Evolutionary conservation across 2,797 vertebrate species (phyloP).

Genomic region (Melanotaenia pygmaea): DNA sequence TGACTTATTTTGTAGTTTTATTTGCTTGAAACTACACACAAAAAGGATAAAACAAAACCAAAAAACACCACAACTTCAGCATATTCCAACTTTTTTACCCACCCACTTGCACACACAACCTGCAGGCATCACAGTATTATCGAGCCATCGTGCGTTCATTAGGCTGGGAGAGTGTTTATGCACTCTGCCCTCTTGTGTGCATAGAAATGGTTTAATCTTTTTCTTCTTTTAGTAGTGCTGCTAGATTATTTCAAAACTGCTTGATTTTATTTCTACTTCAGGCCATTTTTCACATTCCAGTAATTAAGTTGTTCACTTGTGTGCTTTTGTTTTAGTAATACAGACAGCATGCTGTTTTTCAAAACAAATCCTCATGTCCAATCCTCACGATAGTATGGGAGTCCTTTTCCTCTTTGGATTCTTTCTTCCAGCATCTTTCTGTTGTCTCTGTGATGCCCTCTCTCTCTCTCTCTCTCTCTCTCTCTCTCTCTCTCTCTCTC

Average conservation of each 20-base stretch:
- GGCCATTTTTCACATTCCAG: slow-evolving; percentile 47
- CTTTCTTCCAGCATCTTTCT: slow-evolving; percentile 51
- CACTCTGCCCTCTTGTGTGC: slow-evolving; percentile 52
- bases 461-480: slow-evolving; percentile 4
- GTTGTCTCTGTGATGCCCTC: slow-evolving; percentile 45
- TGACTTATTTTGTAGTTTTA: slow-evolving; percentile 46
- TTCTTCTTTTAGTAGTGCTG: slow-evolving; percentile 9
- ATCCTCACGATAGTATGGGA: background rate
- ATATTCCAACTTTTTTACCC: slow-evolving; percentile 18
- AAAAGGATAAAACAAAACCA: background rate
- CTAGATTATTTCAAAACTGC: slow-evolving; percentile 39
- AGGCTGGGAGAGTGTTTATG: slow-evolving; percentile 44
- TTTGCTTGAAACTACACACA: slow-evolving; percentile 30
- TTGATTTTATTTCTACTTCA: slow-evolving; percentile 42
- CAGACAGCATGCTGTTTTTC: slow-evolving; percentile 3
- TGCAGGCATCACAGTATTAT: slow-evolving; percentile 34
- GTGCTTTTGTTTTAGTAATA: slow-evolving; percentile 5
- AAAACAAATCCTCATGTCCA: background rate
- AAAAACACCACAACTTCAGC: slow-evolving; percentile 21
- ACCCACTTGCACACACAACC: slow-evolving; percentile 43
- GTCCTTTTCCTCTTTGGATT: slow-evolving; percentile 19
- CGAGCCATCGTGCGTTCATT: slow-evolving; percentile 50
- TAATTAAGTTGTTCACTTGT: slow-evolving; percentile 31
- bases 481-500: background rate
- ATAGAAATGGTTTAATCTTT: slow-evolving; percentile 37